These are phyloP conservation scores for Chaetodon auriga DNA, from an alignment of 2,113 vertebrate species.

Conservation along the genomic window DNA sequence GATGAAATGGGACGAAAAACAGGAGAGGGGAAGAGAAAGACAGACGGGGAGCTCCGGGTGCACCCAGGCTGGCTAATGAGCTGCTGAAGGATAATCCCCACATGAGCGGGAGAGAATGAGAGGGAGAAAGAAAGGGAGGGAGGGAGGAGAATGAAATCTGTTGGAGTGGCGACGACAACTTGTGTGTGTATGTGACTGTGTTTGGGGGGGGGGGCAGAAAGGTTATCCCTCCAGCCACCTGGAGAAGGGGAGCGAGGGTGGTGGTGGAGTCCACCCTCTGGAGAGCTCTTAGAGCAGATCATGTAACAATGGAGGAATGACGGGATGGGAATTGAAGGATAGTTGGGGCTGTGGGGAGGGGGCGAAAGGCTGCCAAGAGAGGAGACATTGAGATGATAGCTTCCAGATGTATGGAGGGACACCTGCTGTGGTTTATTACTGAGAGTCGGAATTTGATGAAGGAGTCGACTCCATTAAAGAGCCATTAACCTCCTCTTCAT, in stretches of 20 bases:
- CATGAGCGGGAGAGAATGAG: constrained; percentile 65
- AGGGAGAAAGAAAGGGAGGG: constrained; percentile 58
- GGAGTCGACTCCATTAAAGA: constrained; percentile 61
- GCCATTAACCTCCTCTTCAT: constrained; percentile 44
- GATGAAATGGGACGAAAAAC: constrained; percentile 33
- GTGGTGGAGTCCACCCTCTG: constrained; percentile 58
- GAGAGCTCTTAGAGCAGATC: constrained; percentile 78
- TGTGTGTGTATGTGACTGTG: not conserved
- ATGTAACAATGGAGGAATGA: constrained; percentile 80
- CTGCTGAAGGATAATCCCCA: constrained; percentile 81
- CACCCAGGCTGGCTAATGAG: constrained; percentile 75
- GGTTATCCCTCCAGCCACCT: constrained; percentile 84
- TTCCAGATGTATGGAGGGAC: constrained; percentile 81
- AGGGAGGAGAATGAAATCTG: constrained; percentile 69
- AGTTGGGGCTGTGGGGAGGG: constrained; percentile 32
- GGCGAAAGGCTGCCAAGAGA: constrained; percentile 57
- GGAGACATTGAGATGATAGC: constrained; percentile 73
- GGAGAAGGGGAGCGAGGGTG: constrained; percentile 62
- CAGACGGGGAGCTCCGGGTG: constrained; percentile 26
- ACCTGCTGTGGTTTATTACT: constrained; percentile 78
- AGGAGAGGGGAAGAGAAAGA: constrained; percentile 32
- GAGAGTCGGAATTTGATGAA: constrained; percentile 58
- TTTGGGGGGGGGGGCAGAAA: constrained; percentile 65
- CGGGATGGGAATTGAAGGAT: constrained; percentile 71
- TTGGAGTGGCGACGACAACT: constrained; percentile 74